phyloP scores from a whole-genome alignment of 2,113 vertebrate genomes.

The Odobenus rosmarus region DNA sequence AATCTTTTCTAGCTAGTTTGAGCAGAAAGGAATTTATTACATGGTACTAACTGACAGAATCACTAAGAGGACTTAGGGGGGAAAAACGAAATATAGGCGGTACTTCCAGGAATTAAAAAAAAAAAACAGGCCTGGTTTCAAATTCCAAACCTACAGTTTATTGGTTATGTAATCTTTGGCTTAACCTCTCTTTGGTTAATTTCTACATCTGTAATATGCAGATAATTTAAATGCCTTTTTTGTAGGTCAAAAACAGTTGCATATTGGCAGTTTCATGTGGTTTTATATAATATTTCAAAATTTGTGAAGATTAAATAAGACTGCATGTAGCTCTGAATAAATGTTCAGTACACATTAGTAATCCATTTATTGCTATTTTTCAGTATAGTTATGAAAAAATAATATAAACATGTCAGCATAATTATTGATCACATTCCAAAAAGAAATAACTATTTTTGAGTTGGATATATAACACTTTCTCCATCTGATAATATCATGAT shows the following conservation, averaged over 20 bases:
- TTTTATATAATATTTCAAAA: neutral
- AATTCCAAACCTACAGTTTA: neutral
- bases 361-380: neutral
- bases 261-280: neutral
- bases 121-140: neutral
- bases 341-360: neutral
- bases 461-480: neutral
- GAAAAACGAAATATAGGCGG: too few species aligned
- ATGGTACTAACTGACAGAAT: neutral
- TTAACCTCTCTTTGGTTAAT: neutral
- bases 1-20: conserved; percentile 14
- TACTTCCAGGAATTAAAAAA: neutral
- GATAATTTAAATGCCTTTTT: neutral
- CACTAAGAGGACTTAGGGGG: neutral
- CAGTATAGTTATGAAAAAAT: neutral
- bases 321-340: neutral
- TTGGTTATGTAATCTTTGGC: neutral
- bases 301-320: conserved; percentile 34
- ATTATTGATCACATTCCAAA: conserved; percentile 9
- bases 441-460: neutral
- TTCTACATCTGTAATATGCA: neutral
- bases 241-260: neutral
- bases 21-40: neutral
- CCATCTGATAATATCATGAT: neutral
- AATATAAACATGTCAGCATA: neutral